Evolutionary conservation across 2,113 vertebrate species (phyloP), one percentile per base, ranked within the genome.

Genomic region (Cercopithecus mona): DNA sequence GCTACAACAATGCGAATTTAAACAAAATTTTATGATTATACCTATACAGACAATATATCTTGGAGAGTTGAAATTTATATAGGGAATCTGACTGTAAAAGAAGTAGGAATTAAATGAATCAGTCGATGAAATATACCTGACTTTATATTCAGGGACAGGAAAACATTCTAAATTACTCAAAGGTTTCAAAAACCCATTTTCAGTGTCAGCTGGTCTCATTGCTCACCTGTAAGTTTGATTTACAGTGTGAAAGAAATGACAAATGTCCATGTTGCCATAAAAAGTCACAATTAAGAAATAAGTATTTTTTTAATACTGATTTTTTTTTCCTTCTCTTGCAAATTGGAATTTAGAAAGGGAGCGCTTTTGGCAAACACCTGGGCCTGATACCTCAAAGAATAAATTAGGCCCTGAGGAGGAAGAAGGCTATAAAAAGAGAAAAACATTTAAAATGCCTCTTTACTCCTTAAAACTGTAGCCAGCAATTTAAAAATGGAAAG

Each of bases 81-180:
- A 55, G 30, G 17, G 7, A 92, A 72, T 89, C 3, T 55, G 18
- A 72, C 45, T n/a, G 23, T 70, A 4, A 45, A 8, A 73, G 4
- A 6, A 68, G 4, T 64, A n/a, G 22, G 20, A 83, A 84, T 79
- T 84, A 11, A 25, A 59, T 88, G 22, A 70, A 48, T 78, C 6
- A 57, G 8, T 59, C 9, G 25, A 61, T 1, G 1, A 59, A 85
- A 94, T 30, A 81, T 5, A 38, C 12, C 13, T 97, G 40, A 40
- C 18, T 86, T 92, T 64, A 52, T 52, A 88, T 68, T 87, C 61
- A 78, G 14, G 55, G 48, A 27, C 38, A 81, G 13, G 2, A 7
- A 94, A 85, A 52, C 84, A 92, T 84, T 50, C 27, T n/a, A 88
- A 59, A 72, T 87, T 81, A 59, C 43, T 90, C 57, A 88, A 88